Evolutionary conservation across 2,888 invertebrate species (phyloP), one percentile per base, ranked within the genome.

Genomic region (Marronus borbonicus): DNA sequence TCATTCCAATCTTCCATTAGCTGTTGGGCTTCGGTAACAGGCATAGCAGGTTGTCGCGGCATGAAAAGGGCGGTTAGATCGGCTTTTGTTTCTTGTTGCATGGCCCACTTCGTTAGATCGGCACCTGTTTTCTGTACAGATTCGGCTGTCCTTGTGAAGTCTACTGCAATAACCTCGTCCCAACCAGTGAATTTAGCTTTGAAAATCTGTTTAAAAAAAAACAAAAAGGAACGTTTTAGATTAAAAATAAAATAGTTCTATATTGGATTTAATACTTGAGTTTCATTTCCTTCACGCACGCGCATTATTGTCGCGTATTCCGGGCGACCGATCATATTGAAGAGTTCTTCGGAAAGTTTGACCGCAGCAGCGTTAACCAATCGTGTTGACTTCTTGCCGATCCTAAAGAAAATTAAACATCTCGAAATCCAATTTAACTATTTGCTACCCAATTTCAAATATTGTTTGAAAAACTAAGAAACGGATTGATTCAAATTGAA

Each of bases 131-230:
- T 94, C 55, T 95, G 95, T 0, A 99, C 98, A 0, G 98, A 98
- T 87, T 98, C 98, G 0, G 98, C 98, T 0, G 99, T 99, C 81
- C 99, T 93, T 0, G 99, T 99, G 89, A 98, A 99, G 90, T 99
- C 99, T 7, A 99, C 99, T 0, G 98, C 98, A 84, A 99, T 97
- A 20, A 99, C 98, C 89, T 99, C 99, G 87, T 99, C 98, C 99
- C 99, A 99, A 8, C 97, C 98, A 66, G 93, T 89, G 89, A 99
- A 99, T 89, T 99, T 98, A 0, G 96, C 95, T 89, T 99, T 98
- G 90, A 99, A 99, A 82, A 98, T 93, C 92, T 95, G 83, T n/a
- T 55, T n/a, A n/a, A n/a, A n/a, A n/a, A n/a, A 70, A 36, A n/a
- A 31, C 10, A 50, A 12, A 2, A 36, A 28, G 20, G n/a, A n/a